Base-by-base conservation (phyloP, 2,797 vertebrate species). In the Otolemur crassicaudatus region DNA sequence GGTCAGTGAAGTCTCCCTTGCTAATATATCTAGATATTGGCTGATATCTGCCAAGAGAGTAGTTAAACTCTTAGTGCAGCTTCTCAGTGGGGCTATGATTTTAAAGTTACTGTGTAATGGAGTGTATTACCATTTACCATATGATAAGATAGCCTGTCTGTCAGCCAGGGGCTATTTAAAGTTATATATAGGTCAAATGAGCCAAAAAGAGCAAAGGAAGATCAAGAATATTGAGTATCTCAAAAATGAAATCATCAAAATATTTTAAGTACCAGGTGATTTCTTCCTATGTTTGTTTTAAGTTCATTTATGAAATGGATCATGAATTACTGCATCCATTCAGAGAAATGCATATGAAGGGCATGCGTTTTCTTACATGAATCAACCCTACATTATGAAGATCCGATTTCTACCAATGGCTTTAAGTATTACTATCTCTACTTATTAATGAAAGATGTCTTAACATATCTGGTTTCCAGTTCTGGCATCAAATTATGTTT, bases 131-230 rank as follows among this genome's bases (percentile, higher is more conserved):
- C 98, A 98, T 98, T 98, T 98, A 87, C 98, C 98, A 98, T 98
- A 98, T 97, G 98, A 98, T 98, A 97, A 98, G 97, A 98, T 96
- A 90, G 97, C 87, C 89, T 98, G 82, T 97, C 98, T 98, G 98
- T 98, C 98, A 98, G 96, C 97, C 96, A 98, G 93, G 83, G 97
- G 93, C 95, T 97, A 92, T 97, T 98, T 98, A 98, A 98, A 97
- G 49, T 98, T 98, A 98, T 98, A 97, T 98, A 98, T 98, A 96
- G 93, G 95, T 98, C 98, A 98, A 98, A 98, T 98, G 98, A 98
- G 97, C 97, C 98, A 98, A 98, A 98, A 94, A 98, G 92, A 97
- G 43, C 86, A 69, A 46, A 96, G 43, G 80, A 94, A 97, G 87
- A 97, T 93, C 90, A 97, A 89, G 96, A 98, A 91, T 84, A 67